Conservation (phyloP, 2,888 invertebrate genomes). For the Caenorhabditis sinica region DNA sequence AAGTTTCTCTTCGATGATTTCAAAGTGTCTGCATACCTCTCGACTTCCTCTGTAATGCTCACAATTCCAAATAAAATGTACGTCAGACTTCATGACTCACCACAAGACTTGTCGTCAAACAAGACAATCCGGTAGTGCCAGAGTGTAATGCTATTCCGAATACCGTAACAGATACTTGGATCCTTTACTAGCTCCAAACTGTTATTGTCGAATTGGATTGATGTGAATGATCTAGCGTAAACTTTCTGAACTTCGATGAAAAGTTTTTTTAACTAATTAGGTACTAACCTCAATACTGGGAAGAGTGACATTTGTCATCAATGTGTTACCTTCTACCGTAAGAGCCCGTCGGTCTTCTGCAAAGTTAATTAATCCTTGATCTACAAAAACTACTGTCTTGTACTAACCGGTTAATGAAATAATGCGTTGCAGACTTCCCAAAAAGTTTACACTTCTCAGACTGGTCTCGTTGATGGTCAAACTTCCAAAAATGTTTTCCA, state of each 20-base stretch:
- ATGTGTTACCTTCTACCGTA: background rate
- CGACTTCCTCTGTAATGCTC: slow-evolving; percentile 14
- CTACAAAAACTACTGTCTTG: too few relatives aligned
- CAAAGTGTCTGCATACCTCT: slow-evolving; percentile 6
- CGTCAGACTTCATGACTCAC: background rate
- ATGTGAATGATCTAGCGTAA: background rate
- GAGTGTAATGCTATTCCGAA: background rate
- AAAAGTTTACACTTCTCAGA: background rate
- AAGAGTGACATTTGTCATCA: background rate
- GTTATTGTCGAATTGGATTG: background rate
- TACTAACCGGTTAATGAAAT: too few relatives aligned
- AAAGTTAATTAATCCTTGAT: background rate
- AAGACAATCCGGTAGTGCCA: background rate
- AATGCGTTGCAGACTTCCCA: background rate
- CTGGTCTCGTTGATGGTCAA: slow-evolving; percentile 6
- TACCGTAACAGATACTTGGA: background rate
- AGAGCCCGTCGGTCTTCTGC: slow-evolving; percentile 1
- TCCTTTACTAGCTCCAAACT: background rate
- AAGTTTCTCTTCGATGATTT: background rate
- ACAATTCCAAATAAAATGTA: too few relatives aligned
- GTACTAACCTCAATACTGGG: slow-evolving; percentile 10
- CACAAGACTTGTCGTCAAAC: slow-evolving; percentile 23
- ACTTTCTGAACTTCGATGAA: slow-evolving; percentile 4
- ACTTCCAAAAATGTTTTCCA: slow-evolving; percentile 16
- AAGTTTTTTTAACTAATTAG: background rate